Evolutionary conservation across 1,140 invertebrate species (phyloP).

Genomic region (Pachypeltis micranthus): DNA sequence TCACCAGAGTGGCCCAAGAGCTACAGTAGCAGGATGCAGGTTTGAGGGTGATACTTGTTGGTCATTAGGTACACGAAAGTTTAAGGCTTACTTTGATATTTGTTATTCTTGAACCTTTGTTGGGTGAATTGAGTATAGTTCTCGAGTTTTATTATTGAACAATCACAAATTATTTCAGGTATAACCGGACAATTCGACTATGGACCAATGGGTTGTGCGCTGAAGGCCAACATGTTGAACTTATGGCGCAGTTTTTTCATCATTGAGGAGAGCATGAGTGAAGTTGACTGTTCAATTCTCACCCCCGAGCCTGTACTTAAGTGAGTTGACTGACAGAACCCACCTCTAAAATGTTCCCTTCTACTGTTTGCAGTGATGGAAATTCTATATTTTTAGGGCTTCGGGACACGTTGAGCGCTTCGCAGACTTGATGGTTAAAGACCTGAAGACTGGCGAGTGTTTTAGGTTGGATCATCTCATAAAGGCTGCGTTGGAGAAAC

Average conservation of each 20-base stretch:
- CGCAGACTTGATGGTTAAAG: slow-evolving; percentile 99
- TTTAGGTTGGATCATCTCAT: slow-evolving; percentile 98
- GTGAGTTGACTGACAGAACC: too few species aligned
- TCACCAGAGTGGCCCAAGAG: too few species aligned
- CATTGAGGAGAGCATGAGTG: slow-evolving; percentile 94
- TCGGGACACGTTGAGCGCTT: slow-evolving; percentile 98
- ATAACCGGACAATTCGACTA: slow-evolving; percentile 86
- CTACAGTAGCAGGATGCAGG: too few species aligned
- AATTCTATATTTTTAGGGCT: slow-evolving; percentile 45
- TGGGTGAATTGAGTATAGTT: too few species aligned
- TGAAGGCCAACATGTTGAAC: slow-evolving; percentile 89
- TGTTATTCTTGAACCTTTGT: too few species aligned
- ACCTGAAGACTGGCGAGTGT: slow-evolving; percentile 88
- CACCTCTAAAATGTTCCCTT: too few species aligned
- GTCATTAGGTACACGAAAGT: too few species aligned
- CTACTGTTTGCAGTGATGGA: not conserved
- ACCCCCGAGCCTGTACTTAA: slow-evolving; percentile 94
- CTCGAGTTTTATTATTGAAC: too few species aligned
- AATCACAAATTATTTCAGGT: slow-evolving; percentile 39
- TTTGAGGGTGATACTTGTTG: too few species aligned
- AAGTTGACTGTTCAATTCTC: slow-evolving; percentile 94
- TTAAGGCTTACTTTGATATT: too few species aligned
- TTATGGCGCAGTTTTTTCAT: slow-evolving; percentile 95
- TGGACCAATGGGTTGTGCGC: slow-evolving; percentile 97
- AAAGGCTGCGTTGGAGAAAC: slow-evolving; percentile 87